Evolutionary conservation across 1,140 invertebrate species (phyloP).

Genomic region (Holcopasites calliopsidis): DNA sequence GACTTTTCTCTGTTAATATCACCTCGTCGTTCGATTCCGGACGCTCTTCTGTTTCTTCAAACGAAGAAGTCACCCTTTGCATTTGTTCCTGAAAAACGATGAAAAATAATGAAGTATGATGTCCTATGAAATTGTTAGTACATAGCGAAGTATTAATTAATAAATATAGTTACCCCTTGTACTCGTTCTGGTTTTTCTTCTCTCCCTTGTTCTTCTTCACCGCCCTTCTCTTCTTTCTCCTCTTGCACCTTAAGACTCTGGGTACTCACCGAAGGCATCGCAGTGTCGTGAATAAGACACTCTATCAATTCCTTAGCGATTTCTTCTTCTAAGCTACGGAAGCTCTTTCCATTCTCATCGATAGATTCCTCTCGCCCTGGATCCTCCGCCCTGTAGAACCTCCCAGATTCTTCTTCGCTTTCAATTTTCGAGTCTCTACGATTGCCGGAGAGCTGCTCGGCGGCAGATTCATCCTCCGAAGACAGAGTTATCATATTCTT

Average conservation of each 20-base stretch:
- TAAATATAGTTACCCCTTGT: too few species aligned
- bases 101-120: not conserved
- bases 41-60: too few species aligned
- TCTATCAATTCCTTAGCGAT: conserved; percentile 16
- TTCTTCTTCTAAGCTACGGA: conserved; percentile 15
- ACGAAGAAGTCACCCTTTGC: too few species aligned
- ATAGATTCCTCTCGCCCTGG: not conserved
- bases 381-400: too few species aligned
- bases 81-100: not conserved
- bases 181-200: too few species aligned
- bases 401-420: too few species aligned
- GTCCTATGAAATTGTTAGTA: not conserved
- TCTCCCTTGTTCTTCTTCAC: too few species aligned
- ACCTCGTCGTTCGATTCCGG: conserved; percentile 61
- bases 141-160: too few species aligned
- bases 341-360: not conserved
- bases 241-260: too few species aligned
- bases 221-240: not conserved
- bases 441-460: too few species aligned
- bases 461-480: not conserved
- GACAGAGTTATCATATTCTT: conserved; percentile 11
- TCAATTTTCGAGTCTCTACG: too few species aligned
- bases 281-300: not conserved
- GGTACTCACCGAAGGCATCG: not conserved
- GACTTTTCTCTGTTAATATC: conserved; percentile 54